Base-by-base conservation (phyloP, 1,140 invertebrate species). In the Calephelis nemesis region DNA sequence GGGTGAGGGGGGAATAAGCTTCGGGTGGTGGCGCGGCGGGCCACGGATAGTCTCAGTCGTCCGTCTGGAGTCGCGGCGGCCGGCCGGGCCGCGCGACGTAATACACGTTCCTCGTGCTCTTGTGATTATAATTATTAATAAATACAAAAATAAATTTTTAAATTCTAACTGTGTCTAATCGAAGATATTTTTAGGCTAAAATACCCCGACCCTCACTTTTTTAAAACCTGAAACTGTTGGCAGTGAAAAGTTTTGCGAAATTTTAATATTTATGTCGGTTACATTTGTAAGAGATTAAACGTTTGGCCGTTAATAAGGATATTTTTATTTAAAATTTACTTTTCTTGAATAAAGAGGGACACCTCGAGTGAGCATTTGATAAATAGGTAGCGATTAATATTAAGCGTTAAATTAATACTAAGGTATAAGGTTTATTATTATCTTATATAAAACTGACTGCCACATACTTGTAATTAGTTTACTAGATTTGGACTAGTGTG, bases 211-310 rank as follows among this genome's bases (percentile, higher is more conserved):
- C 83, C 80, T 79, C 72, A 81, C 69, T 84, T 88, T 90, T 90
- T 88, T 84, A 70, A 78, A 75, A 74, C 69, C 73, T 79, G 76
- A 79, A 81, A 86, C 82, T 84, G 82, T 89, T 86, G 80, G 81
- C 79, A 79, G 85, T 83, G 79, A 68, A 75, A 84, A 83, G 82
- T 88, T 91, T 89, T 89, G 85, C 84, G 74, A 88, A 88, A 87
- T 89, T 88, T 89, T 88, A 83, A 90, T 90, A 91, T 90, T 87
- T 91, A 90, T 79, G 82, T 89, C 86, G 86, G 88, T 91, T 90
- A 90, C 76, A 85, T 88, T 91, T 89, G 79, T 87, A 79, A 88
- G 85, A 90, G 85, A 88, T 87, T 90, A 85, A 87, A 85, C 76
- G 76, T 90, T 90, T 85, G 88, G 86, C 83, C 79, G 83, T 88